These are phyloP conservation scores for Typhlichthys subterraneus DNA, from an alignment of 2,797 vertebrate species.

Conservation along the genomic window DNA sequence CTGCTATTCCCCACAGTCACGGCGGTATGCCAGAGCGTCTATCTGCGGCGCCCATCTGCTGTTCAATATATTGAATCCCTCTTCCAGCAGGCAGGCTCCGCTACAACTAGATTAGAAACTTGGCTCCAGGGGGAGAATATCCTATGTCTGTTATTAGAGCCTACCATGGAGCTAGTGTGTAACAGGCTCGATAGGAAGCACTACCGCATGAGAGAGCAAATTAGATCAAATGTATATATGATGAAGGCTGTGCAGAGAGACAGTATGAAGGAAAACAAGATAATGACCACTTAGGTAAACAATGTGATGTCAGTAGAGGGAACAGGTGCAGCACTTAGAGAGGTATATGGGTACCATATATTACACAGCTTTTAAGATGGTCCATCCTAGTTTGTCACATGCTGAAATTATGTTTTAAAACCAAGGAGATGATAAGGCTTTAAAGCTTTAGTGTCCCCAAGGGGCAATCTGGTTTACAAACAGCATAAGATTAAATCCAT, in stretches of 20 bases:
- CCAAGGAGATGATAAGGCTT: no score
- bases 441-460: no score
- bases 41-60: slow-evolving; percentile 30
- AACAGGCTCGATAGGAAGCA: slow-evolving; percentile 17
- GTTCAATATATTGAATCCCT: not conserved
- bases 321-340: not conserved
- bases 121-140: slow-evolving; percentile 5
- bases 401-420: no score
- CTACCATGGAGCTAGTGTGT: slow-evolving; percentile 19
- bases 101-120: slow-evolving; percentile 2
- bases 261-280: not conserved
- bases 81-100: no score
- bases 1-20: not conserved
- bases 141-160: slow-evolving; percentile 13
- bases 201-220: slow-evolving; percentile 21
- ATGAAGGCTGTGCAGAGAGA: slow-evolving; percentile 16
- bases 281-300: slow-evolving; percentile 33
- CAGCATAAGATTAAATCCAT: no score
- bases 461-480: no score
- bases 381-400: slow-evolving; percentile 22
- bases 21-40: slow-evolving; percentile 22
- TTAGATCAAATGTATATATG: slow-evolving; percentile 2
- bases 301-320: slow-evolving; percentile 27
- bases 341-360: no score
- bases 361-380: slow-evolving; percentile 8